Evolutionary conservation across 1,140 invertebrate genomes (phyloP).

Genomic region (Sitophilus oryzae): DNA sequence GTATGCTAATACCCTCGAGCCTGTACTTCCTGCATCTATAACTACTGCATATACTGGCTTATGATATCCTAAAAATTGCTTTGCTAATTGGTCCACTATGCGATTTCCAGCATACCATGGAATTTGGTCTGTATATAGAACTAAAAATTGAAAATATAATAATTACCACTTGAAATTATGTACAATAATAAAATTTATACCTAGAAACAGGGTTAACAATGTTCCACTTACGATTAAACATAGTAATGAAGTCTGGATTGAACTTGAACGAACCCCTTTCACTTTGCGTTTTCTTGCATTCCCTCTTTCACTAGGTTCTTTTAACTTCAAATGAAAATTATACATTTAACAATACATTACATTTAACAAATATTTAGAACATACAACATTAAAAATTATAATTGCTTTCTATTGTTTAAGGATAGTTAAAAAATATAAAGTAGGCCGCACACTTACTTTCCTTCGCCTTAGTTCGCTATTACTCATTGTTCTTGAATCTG

Average conservation of each 20-base stretch:
- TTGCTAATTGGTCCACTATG: constrained; percentile 57
- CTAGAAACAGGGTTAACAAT: constrained; percentile 38
- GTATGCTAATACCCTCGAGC: constrained; percentile 84
- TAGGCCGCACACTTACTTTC: constrained; percentile 29
- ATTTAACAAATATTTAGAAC: background rate
- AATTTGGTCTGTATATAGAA: constrained; percentile 42
- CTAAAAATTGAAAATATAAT: constrained; percentile 30
- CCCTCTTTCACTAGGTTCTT: constrained; percentile 35
- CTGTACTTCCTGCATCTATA: constrained; percentile 94
- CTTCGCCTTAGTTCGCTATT: constrained; percentile 30
- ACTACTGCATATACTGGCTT: constrained; percentile 83
- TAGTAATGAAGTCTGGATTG: constrained; percentile 37
- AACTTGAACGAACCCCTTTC: constrained; percentile 22
- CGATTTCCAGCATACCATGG: constrained; percentile 44
- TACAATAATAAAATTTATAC: constrained; percentile 23
- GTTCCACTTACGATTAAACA: constrained; percentile 41
- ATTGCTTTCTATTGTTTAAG: constrained; percentile 5
- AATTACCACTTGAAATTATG: background rate
- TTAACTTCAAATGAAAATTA: constrained; percentile 32
- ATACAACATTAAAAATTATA: constrained; percentile 8
- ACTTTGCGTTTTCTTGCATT: constrained; percentile 32
- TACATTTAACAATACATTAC: constrained; percentile 7
- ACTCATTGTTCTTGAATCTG: constrained; percentile 21
- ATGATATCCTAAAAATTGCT: constrained; percentile 58
- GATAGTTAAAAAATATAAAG: too few species aligned